phyloP scores from a whole-genome alignment of 2,888 invertebrate genomes.

The Drosophila fulvimacula region DNA sequence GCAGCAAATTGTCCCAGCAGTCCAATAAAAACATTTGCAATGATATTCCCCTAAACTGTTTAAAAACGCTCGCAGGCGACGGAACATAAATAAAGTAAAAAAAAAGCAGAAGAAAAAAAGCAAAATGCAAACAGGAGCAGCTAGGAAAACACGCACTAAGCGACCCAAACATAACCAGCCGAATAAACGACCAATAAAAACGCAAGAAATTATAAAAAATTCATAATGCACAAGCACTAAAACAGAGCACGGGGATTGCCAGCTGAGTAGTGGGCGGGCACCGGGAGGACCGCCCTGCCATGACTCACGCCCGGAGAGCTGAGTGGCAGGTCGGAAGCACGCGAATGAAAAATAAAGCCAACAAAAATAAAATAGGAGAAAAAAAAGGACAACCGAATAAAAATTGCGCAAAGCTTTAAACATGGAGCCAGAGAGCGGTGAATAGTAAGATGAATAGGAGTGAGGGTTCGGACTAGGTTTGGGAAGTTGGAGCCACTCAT shows the following conservation, averaged over 20 bases:
- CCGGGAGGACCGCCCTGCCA: slow-evolving; percentile 25
- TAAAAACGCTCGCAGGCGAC: slow-evolving; percentile 55
- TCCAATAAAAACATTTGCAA: slow-evolving; percentile 66
- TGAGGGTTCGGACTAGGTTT: slow-evolving; percentile 14
- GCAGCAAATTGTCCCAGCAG: slow-evolving; percentile 53
- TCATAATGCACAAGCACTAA: slow-evolving; percentile 68
- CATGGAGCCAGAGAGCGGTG: slow-evolving; percentile 14
- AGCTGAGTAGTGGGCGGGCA: slow-evolving; percentile 6
- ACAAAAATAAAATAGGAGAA: slow-evolving; percentile 4
- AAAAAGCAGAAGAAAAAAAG: slow-evolving; percentile 7
- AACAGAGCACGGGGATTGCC: slow-evolving; percentile 31
- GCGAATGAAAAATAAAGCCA: slow-evolving; percentile 64
- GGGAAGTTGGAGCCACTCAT: slow-evolving; percentile 41
- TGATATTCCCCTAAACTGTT: slow-evolving; percentile 66
- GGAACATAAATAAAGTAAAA: slow-evolving; percentile 42
- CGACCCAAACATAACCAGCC: slow-evolving; percentile 23
- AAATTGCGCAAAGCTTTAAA: slow-evolving; percentile 35
- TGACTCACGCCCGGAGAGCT: slow-evolving; percentile 59
- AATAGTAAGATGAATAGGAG: slow-evolving; percentile 29
- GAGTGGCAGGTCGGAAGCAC: slow-evolving; percentile 41
- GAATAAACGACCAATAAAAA: slow-evolving; percentile 66
- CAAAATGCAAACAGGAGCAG: slow-evolving; percentile 19
- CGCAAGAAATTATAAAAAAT: slow-evolving; percentile 72
- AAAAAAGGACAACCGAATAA: slow-evolving; percentile 40
- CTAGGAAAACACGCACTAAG: slow-evolving; percentile 34